Evolutionary conservation across 2,888 invertebrate species (phyloP).

Genomic region (Penaeus monodon): DNA sequence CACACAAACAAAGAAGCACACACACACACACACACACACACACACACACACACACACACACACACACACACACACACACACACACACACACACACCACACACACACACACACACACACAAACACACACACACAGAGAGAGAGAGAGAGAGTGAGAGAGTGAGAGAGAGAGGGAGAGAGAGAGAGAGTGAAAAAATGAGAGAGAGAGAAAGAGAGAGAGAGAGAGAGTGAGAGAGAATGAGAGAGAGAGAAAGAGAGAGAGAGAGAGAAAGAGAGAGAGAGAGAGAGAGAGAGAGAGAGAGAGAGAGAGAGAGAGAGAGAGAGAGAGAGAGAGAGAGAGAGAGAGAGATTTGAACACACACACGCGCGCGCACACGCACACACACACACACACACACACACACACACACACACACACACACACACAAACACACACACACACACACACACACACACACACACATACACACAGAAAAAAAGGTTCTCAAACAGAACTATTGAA

Average conservation of each 20-base stretch:
- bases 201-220: neutral
- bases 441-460: too few relatives aligned
- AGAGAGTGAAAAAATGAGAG: neutral
- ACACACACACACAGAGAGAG: neutral
- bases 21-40: neutral
- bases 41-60: neutral
- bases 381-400: too few relatives aligned
- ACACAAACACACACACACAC: too few relatives aligned
- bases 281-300: neutral
- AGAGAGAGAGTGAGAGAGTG: neutral
- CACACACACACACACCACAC: neutral
- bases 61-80: too few relatives aligned
- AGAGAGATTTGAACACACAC: too few relatives aligned
- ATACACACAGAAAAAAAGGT: too few relatives aligned
- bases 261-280: neutral
- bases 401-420: too few relatives aligned
- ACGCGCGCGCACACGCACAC: too few relatives aligned
- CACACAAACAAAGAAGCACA: neutral
- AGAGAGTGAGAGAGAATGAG: neutral
- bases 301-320: neutral
- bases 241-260: neutral
- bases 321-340: neutral
- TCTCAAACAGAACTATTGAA: too few relatives aligned
- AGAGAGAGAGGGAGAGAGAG: neutral
- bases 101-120: neutral